These are phyloP conservation scores for Euzetes globulus DNA, from an alignment of 2,888 invertebrate genomes.

Conservation along the genomic window DNA sequence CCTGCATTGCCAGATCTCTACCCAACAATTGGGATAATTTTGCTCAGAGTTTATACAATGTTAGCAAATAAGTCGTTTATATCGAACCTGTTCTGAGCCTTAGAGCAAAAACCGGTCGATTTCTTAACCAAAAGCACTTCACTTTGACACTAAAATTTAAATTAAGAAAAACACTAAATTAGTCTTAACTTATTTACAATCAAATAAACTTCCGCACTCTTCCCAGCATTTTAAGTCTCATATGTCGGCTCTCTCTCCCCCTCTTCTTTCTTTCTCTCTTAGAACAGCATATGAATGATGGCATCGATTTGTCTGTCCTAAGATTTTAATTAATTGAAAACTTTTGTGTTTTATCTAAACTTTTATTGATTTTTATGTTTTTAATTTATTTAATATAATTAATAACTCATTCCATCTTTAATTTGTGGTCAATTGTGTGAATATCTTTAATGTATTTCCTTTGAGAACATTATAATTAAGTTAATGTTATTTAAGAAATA, in stretches of 20 bases:
- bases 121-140: neutral
- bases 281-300: neutral
- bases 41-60: too few species aligned
- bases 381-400: too few species aligned
- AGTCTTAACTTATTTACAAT: neutral
- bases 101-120: neutral
- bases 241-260: neutral
- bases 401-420: too few species aligned
- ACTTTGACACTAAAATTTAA: neutral
- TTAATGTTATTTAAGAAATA: too few species aligned
- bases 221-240: neutral
- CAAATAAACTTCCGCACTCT: slow-evolving; percentile 5
- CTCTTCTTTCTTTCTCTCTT: too few species aligned
- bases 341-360: neutral
- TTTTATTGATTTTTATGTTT: neutral
- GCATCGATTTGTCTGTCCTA: neutral
- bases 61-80: neutral
- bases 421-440: too few species aligned
- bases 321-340: too few species aligned
- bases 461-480: too few species aligned
- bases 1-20: neutral
- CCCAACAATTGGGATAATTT: too few species aligned
- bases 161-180: slow-evolving; percentile 4
- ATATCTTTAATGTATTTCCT: too few species aligned
- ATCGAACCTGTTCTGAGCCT: neutral